Base-by-base conservation (phyloP, 2,888 invertebrate genomes). In the Metallyticus violacea region DNA sequence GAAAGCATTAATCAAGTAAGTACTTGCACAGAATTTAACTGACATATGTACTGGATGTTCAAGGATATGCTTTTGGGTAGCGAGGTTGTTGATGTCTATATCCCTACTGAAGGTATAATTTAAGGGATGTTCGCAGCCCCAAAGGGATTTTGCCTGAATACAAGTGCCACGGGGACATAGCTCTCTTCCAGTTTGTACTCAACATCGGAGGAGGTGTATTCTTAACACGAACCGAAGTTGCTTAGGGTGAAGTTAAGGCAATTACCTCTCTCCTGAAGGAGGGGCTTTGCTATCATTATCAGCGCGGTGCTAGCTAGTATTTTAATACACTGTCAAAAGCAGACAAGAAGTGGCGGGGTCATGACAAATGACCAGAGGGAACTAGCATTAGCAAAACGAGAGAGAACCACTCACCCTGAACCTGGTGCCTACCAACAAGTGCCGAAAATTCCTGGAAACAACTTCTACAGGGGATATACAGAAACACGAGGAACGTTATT, bases 291-390 rank as follows among this genome's bases (percentile, higher is more conserved):
- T 77, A 77, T 83, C 83, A 83, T 83, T 83, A 83, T 83, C 76
- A 77, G 28, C 83, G 25, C 77, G 40, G 40, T 62, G 40, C 40
- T 62, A 77, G 40, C 40, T 62, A 77, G 77, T 77, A 83, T 83
- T 83, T 83, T 83, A 77, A 83, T 83, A 76, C 40, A 83, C 28
- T 83, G 83, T 83, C 83, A 83, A 77, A 25, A 77, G 40, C 83
- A 83, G 83, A 28, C 77, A 83, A 82, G 82, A 82, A 29, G 28
- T 26, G 26, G 22, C 77, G 77, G 27, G 40, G 77, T 27, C 77
- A 28, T 83, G 83, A 83, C 83, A 83, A 83, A 83, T 83, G 83
- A 83, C 83, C 83, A 9, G 22, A 22, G 28, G 7, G 76, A 62
- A 62, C 40, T 62, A 62, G 40, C 40, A 22, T 22, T 62, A 15